Evolutionary conservation across 2,888 invertebrate genomes (phyloP), one percentile per base, ranked within the genome.

Genomic region (Gortyna flavago): DNA sequence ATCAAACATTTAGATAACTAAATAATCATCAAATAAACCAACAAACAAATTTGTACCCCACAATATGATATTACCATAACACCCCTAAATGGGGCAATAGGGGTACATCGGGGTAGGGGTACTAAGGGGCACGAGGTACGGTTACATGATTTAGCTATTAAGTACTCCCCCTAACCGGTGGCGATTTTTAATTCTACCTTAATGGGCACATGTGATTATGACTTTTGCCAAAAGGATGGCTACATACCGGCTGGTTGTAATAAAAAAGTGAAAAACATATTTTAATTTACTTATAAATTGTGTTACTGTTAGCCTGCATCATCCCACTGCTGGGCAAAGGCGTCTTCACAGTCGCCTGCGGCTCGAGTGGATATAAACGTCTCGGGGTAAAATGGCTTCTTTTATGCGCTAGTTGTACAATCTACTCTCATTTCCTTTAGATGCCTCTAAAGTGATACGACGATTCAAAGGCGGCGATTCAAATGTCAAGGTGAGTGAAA

Each of bases 61-160:
- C 76, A 83, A 78, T 84, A 79, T 85, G 82, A 83, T 89, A 87
- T 80, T 68, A 81, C 51, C 78, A 79, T 80, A 85, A 82, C 87
- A 85, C 64, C 85, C 85, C 81, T 85, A 77, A 79, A 70, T 70
- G 85, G 16, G 71, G 86, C 38, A 85, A 72, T 64, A 64, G 68
- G 76, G 77, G 70, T 70, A 68, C 57, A 77, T 57, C 67, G 81
- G 85, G 85, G 81, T 82, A 4, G 61, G 67, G 79, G 80, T 72
- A 66, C 75, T n/a, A 70, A 41, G 75, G 86, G 89, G 89, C 89
- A 80, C 77, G 82, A 86, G 81, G 84, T 89, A 85, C 62, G 35
- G 93, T 91, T 92, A 93, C 94, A 93, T 90, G 92, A 91, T 93
- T 94, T 91, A 89, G 91, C 94, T 93, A 94, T 94, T 94, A 94